These are phyloP conservation scores for Aptenodytes forsteri DNA, from an alignment of 2,113 vertebrate genomes.

Conservation along the genomic window DNA sequence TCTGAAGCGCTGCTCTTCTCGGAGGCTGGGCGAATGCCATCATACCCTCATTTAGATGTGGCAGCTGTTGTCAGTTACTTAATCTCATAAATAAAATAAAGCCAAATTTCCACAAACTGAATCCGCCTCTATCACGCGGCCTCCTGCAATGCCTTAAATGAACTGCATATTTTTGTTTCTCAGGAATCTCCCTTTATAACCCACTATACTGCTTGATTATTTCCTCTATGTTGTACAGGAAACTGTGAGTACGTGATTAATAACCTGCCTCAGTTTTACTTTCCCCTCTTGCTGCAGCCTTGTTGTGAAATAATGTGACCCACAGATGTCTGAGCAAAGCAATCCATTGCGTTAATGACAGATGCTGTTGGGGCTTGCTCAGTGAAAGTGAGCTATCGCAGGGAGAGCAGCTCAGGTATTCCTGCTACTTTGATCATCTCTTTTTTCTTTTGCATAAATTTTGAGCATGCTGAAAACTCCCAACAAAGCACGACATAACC, in stretches of 20 bases:
- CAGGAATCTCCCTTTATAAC: constrained; percentile 60
- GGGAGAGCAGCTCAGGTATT: constrained; percentile 52
- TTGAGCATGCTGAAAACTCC: constrained; percentile 2
- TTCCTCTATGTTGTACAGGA: constrained; percentile 61
- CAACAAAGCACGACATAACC: background rate
- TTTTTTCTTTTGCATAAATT: constrained; percentile 30
- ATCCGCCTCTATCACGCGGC: background rate
- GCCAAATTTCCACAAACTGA: constrained; percentile 32
- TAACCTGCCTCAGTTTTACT: constrained; percentile 71
- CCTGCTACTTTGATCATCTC: constrained; percentile 52
- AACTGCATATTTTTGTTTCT: constrained; percentile 56
- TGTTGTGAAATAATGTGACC: constrained; percentile 71
- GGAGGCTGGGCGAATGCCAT: constrained; percentile 40
- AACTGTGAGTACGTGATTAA: constrained; percentile 75
- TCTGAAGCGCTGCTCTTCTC: background rate
- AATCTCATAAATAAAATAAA: constrained; percentile 57
- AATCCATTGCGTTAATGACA: constrained; percentile 65
- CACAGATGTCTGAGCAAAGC: constrained; percentile 73
- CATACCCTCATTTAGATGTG: constrained; percentile 49
- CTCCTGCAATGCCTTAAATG: constrained; percentile 54
- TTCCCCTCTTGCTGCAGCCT: constrained; percentile 68
- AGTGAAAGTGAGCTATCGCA: constrained; percentile 49
- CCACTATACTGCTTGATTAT: constrained; percentile 54
- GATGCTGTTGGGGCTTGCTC: constrained; percentile 61
- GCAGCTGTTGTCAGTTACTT: constrained; percentile 62